phyloP scores from a whole-genome alignment of 2,888 invertebrate genomes.

The Dendrolimus houi region DNA sequence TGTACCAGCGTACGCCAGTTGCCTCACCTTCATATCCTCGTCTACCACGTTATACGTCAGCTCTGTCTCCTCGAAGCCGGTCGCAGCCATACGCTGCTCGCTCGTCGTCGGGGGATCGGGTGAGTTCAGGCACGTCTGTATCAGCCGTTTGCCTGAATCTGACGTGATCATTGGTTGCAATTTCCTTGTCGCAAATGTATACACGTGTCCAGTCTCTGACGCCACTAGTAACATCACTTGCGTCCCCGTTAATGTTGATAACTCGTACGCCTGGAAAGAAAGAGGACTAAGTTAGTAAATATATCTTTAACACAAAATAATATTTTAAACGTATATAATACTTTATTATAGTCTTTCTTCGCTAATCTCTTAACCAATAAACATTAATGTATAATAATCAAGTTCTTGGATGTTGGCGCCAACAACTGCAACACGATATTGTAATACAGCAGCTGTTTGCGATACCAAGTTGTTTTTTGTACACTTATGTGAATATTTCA shows the following conservation, averaged over 20 bases:
- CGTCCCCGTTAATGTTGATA: constrained; percentile 98
- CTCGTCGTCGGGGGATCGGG: constrained; percentile 92
- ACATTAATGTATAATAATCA: no score
- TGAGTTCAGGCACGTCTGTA: constrained; percentile 98
- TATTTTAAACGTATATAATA: no score
- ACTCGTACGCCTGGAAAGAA: constrained; percentile 93
- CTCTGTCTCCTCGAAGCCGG: constrained; percentile 99
- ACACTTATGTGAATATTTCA: no score
- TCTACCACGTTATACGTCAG: constrained; percentile 97
- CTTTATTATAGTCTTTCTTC: no score
- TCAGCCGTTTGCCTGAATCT: constrained; percentile 96
- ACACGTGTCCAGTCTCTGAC: constrained; percentile 99
- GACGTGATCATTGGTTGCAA: constrained; percentile 99
- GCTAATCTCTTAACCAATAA: no score
- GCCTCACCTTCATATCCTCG: constrained; percentile 98
- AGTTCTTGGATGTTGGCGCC: no score
- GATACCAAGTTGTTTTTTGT: no score
- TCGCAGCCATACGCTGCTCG: constrained; percentile 98
- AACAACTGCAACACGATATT: no score
- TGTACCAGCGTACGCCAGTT: constrained; percentile 90
- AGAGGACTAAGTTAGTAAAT: constrained; percentile 5
- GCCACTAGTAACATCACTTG: constrained; percentile 99
- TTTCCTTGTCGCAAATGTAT: constrained; percentile 99
- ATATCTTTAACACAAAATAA: neutral
- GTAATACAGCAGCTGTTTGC: no score